These are phyloP conservation scores for Sinocyclocheilus maitianheensis DNA, from an alignment of 2,113 vertebrate species.

Conservation along the genomic window DNA sequence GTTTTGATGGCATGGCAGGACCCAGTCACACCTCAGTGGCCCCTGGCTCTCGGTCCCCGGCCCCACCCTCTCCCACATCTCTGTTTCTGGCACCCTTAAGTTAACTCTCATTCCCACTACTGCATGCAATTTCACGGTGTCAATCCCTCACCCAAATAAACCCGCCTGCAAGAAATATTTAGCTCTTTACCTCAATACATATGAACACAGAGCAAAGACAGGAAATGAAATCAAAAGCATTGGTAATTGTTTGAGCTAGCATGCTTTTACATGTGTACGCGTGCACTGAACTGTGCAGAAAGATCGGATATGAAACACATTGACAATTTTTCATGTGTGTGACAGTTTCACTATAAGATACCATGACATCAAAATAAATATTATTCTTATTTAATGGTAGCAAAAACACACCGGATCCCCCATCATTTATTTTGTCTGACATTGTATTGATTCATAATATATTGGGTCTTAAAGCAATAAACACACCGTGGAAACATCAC, in stretches of 20 bases:
- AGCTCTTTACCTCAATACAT: slow-evolving; percentile 20
- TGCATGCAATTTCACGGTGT: slow-evolving; percentile 46
- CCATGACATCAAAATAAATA: background rate
- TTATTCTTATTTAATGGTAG: slow-evolving; percentile 30
- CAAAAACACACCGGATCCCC: slow-evolving; percentile 2
- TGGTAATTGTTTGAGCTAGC: background rate
- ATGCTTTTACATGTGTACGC: slow-evolving; percentile 28
- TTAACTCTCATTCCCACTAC: slow-evolving; percentile 36
- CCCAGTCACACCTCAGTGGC: slow-evolving; percentile 26
- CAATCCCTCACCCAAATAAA: slow-evolving; percentile 39
- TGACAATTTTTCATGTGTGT: background rate
- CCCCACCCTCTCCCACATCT: background rate
- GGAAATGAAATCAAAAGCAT: slow-evolving; percentile 8
- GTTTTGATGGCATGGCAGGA: slow-evolving; percentile 17
- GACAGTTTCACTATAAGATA: slow-evolving; percentile 1
- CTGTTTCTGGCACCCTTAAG: slow-evolving; percentile 33
- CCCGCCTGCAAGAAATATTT: slow-evolving; percentile 40
- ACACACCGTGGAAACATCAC: no score
- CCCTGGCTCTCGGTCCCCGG: background rate
- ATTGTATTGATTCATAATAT: background rate
- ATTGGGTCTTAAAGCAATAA: background rate
- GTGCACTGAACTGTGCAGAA: background rate
- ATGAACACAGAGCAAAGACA: background rate
- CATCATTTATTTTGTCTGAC: background rate
- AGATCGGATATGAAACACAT: background rate